phyloP scores from a whole-genome alignment of 2,113 vertebrate genomes.

The Dipodomys spectabilis region DNA sequence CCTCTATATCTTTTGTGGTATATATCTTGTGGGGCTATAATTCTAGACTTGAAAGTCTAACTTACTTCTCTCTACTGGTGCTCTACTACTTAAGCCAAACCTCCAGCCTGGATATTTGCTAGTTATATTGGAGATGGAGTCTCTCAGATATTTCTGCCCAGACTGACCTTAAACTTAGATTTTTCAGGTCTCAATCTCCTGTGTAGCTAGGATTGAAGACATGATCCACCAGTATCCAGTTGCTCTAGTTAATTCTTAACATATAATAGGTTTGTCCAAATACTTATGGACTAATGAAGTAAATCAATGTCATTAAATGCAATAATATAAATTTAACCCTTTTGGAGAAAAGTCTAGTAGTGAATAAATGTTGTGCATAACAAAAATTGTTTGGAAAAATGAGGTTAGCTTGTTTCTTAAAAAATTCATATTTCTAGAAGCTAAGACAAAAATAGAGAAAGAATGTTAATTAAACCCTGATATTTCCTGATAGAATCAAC shows the following conservation, averaged over 20 bases:
- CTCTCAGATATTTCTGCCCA: too few species aligned
- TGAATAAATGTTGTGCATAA: not conserved
- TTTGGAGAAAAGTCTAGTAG: not conserved
- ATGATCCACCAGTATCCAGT: too few species aligned
- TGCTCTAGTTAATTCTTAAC: not conserved
- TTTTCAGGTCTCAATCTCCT: too few species aligned
- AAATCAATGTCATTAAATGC: not conserved
- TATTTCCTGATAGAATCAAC: not conserved
- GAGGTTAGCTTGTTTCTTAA: conserved; percentile 19
- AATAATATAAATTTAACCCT: not conserved
- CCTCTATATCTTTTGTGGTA: too few species aligned
- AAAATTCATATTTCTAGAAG: not conserved
- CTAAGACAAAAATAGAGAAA: not conserved
- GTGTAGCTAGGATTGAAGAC: too few species aligned
- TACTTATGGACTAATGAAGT: not conserved
- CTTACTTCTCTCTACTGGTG: too few species aligned
- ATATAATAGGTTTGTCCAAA: not conserved
- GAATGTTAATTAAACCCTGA: not conserved
- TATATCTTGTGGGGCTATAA: too few species aligned
- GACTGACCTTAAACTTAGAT: too few species aligned
- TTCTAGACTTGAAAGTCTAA: too few species aligned
- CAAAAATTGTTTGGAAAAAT: not conserved
- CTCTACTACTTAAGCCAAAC: too few species aligned
- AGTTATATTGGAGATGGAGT: too few species aligned
- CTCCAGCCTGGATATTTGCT: too few species aligned